Evolutionary conservation across 2,113 vertebrate genomes (phyloP), one percentile per base, ranked within the genome.

Genomic region (Athene noctua): DNA sequence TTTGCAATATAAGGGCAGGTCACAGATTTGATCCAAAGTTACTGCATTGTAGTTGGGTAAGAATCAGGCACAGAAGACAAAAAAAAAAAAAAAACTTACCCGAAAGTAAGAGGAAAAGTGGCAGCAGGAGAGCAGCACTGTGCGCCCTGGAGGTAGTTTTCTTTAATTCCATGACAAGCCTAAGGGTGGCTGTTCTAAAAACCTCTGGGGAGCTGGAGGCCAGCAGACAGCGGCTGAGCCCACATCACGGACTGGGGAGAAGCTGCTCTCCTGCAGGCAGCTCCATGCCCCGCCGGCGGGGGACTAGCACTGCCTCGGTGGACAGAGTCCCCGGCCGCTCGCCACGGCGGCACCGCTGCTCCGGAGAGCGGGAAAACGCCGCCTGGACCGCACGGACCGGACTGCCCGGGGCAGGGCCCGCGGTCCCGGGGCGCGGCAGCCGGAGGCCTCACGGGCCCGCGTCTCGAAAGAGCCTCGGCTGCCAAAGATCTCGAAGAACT

Each of bases 31-130:
- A 85, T 44, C 46, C 74, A 27, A 73, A 86, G 66, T 79, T 36
- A 36, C 55, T 6, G 44, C 52, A 71, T 0, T 46, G 67, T 5
- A 92, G 38, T 42, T 11, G 57, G 59, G 54, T 51, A 59, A 77
- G 65, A 82, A 81, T n/a, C n/a, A 57, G 65, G 73, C 67, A 86
- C 36, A 70, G 63, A 59, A 93, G 75, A 94, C 66, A 55, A 75
- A 74, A 38, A 38, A 38, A 38, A 38, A 38, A 38, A 38, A 38
- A 38, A 7, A 88, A 97, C 97, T 97, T 94, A 97, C 97, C 97
- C 91, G 91, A 93, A 62, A 96, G 97, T 55, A 98, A 97, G 96
- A 98, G 97, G 97, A 98, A 98, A 96, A 98, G 97, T 3, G 97
- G 97, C 90, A 99, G 94, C 92, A 98, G 96, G 52, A 98, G 77